Base-by-base conservation (phyloP, 2,797 vertebrate genomes). In the Aselliscus stoliczkanus region DNA sequence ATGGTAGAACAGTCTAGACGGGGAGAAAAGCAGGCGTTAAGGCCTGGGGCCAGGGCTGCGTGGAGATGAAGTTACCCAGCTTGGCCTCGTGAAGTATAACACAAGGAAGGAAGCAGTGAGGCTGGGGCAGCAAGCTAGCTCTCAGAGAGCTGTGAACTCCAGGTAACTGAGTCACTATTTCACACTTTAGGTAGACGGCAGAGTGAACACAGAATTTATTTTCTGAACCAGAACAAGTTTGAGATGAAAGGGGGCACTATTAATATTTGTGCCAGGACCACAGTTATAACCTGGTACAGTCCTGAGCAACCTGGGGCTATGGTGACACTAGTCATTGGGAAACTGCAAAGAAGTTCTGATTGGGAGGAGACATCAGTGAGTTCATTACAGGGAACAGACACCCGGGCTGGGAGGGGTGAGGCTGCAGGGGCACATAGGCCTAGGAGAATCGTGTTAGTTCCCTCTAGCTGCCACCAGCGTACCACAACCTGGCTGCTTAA, bases 351-450 rank as follows among this genome's bases (percentile, higher is more conserved):
- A 25, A 64, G 14, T 39, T 65, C 56, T 76, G 54, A 27, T 6
- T 64, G 3, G 52, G 54, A 81, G 47, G 84, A 37, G 37, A 2
- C 13, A 75, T 25, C 21, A 60, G 75, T 65, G 77, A 58, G 7
- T 34, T 54, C n/a, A 47, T 1, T 72, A n/a, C 27, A 23, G 72
- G 67, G 44, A 23, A 67, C 21, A 67, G 56, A 25, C 50, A 34
- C 0, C 1, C 1, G 39, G 31, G 6, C 39, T 9, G 21, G 15
- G 29, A 23, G n/a, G 0, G 9, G 21, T 21, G 31, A 0, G 25
- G 14, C 17, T 54, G 17, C 6, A 25, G 56, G 47, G 5, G 10
- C 4, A 0, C 50, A 15, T 50, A 47, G 88, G 44, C 80, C 88
- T 21, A 20, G 34, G 50, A n/a, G 6, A 3, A 4, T 23, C 10